Conservation (phyloP, 2,113 vertebrate species). For the Shinisaurus crocodilurus region DNA sequence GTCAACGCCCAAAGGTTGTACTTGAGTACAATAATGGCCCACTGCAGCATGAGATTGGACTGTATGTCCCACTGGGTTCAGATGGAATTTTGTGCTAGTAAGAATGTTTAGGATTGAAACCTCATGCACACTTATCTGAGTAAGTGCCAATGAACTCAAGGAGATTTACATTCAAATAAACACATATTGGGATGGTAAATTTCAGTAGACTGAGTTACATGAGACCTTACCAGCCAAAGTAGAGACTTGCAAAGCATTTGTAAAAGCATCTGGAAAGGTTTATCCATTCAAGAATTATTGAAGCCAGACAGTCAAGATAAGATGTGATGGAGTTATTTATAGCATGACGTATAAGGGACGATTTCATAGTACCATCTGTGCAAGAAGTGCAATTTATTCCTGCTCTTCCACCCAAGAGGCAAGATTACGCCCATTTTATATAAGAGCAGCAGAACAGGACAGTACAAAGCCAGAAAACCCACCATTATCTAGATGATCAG, state of each 20-base stretch:
- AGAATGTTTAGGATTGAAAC: background rate
- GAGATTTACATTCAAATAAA: background rate
- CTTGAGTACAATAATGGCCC: background rate
- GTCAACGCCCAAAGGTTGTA: background rate
- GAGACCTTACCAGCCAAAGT: constrained; percentile 28
- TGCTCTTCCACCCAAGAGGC: background rate
- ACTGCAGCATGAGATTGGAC: background rate
- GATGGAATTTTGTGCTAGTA: background rate
- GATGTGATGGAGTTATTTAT: background rate
- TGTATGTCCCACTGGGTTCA: background rate
- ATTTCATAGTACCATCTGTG: background rate
- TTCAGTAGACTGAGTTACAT: background rate
- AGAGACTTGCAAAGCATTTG: constrained; percentile 43
- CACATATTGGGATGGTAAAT: background rate
- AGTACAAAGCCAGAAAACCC: constrained; percentile 3
- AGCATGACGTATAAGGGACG: background rate
- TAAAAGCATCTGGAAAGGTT: constrained; percentile 49
- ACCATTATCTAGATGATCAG: background rate
- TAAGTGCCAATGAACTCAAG: background rate
- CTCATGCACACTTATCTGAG: background rate
- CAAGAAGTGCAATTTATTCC: background rate
- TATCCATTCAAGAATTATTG: constrained; percentile 35
- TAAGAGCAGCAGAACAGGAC: background rate
- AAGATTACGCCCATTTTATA: background rate
- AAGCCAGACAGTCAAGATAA: constrained; percentile 6